Conservation (phyloP, 2,797 vertebrate genomes). For the Coluber constrictor region DNA sequence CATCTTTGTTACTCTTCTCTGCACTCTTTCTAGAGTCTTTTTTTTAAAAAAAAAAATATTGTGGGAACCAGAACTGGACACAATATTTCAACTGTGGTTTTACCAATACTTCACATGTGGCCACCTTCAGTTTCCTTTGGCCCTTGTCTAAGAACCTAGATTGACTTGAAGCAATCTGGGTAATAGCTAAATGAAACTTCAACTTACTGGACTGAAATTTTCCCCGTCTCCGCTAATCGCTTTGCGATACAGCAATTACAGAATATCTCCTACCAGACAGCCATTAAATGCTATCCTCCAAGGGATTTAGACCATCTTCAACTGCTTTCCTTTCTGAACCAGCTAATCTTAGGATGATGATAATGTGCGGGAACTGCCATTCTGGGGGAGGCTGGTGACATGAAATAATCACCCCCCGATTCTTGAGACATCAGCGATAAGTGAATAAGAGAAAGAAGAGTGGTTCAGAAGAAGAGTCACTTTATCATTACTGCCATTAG, state of each 20-base stretch:
- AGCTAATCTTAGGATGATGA: conserved; percentile 25
- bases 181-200: neutral
- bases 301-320: conserved; percentile 25
- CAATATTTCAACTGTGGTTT: neutral
- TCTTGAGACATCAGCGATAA: neutral
- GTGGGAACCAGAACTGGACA: neutral
- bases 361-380: neutral
- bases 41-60: neutral
- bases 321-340: neutral
- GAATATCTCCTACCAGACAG: conserved; percentile 31
- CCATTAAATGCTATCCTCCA: conserved; percentile 16
- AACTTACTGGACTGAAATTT: neutral
- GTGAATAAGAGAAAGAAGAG: neutral
- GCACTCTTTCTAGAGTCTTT: neutral
- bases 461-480: neutral
- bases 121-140: neutral
- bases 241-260: conserved; percentile 23
- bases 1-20: too few relatives aligned
- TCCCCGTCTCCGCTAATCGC: neutral
- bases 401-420: neutral
- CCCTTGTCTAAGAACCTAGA: neutral
- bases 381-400: neutral
- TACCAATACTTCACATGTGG: neutral
- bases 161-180: neutral
- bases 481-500: conserved; percentile 9